These are phyloP conservation scores for Erpobdella octoculata DNA, from an alignment of 2,888 invertebrate species.

Conservation along the genomic window DNA sequence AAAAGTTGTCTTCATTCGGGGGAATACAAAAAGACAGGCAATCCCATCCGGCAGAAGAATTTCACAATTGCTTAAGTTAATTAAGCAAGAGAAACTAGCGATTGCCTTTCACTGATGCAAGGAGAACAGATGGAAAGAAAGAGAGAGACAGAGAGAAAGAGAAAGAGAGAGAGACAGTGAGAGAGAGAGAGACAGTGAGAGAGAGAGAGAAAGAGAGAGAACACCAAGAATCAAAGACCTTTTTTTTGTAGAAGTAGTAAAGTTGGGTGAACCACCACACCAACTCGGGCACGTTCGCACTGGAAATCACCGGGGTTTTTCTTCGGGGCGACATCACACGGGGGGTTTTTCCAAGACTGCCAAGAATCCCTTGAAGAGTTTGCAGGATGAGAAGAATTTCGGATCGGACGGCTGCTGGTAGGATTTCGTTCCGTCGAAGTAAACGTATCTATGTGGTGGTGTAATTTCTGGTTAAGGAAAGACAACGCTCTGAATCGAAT, in stretches of 20 bases:
- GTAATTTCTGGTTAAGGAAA: background rate
- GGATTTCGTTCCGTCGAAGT: background rate
- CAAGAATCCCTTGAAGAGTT: conserved; percentile 9
- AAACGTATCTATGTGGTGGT: background rate
- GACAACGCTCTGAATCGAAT: too few relatives aligned
- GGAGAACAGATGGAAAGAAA: background rate
- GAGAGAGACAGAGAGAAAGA: too few relatives aligned
- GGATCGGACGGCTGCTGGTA: conserved; percentile 1
- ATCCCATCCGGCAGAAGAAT: background rate
- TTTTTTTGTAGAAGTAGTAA: too few relatives aligned
- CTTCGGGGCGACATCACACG: background rate
- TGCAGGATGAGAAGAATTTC: background rate
- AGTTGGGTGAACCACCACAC: too few relatives aligned
- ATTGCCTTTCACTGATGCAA: background rate
- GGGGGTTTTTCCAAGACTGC: conserved; percentile 1
- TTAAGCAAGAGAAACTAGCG: background rate
- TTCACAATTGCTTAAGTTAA: background rate
- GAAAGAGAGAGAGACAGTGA: background rate
- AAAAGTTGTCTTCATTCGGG: background rate
- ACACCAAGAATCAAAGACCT: background rate
- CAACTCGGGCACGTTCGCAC: too few relatives aligned
- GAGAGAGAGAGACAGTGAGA: background rate
- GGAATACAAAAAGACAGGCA: background rate
- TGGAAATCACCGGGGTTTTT: too few relatives aligned
- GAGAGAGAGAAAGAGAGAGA: background rate